Evolutionary conservation across 1,140 invertebrate species (phyloP), one percentile per base, ranked within the genome.

Genomic region (Sitophilus oryzae): DNA sequence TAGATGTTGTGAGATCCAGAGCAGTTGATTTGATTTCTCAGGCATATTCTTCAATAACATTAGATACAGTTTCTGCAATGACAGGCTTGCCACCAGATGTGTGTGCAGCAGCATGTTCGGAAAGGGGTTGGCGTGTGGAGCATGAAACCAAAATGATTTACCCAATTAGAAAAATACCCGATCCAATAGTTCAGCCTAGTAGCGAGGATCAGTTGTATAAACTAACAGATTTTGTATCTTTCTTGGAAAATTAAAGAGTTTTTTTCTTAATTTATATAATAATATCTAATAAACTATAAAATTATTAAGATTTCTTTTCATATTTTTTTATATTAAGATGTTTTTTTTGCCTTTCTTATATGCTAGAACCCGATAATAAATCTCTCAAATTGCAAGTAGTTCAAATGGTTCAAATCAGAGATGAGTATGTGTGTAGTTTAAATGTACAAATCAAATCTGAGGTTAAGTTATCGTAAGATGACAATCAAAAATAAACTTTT

Each of bases 181-280:
- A 77, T 47, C 68, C 75, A 2, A 75, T 80, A 41, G 66, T 77
- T 3, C 74, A 79, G 18, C 81, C 80, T 5, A 81, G 83, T 15
- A 88, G 85, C 65, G 89, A 93, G 76, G 86, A 93, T 68, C 89
- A 92, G 60, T 74, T 93, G 16, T 82, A 84, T 67, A 90, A 91
- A 71, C 79, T 94, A 16, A 93, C 91, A 3, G 86, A 91, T 73
- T 93, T 91, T 80, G 89, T 93, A 34, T 86, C 89, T 18, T 93
- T 92, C 74, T 75, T 94, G 63, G 91, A 93, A 76, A 93, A 92
- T 73, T 90, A 68, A 64, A n/a, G n/a, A n/a, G 2, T 18, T 38
- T 38, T 2, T 11, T 14, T 38, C 23, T 49, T 40, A 35, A 38
- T 49, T 47, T 34, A 16, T 47, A 44, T 44, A 20, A 44, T 18